These are phyloP conservation scores for Girardinus metallicus DNA, from an alignment of 2,797 vertebrate species.

Conservation along the genomic window DNA sequence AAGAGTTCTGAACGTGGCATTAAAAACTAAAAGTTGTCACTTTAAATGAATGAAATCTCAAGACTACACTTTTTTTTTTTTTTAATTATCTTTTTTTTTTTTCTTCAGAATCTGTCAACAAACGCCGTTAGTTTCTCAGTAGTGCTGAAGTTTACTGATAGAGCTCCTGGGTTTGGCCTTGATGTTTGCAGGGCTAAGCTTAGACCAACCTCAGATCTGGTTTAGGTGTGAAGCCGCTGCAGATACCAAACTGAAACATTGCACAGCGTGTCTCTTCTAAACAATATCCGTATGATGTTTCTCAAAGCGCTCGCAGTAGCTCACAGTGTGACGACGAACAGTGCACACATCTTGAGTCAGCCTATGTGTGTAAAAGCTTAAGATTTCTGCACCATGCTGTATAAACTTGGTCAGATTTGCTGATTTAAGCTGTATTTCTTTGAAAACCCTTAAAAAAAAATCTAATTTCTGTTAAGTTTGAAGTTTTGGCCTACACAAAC, in stretches of 20 bases:
- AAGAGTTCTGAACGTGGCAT: slow-evolving; percentile 21
- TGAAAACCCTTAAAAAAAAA: slow-evolving; percentile 3
- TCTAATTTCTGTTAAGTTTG: slow-evolving; percentile 6
- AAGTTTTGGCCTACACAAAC: slow-evolving; percentile 45
- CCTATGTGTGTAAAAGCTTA: background rate
- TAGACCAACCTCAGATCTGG: slow-evolving; percentile 11
- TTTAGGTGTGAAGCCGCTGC: slow-evolving; percentile 23
- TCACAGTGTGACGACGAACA: slow-evolving; percentile 14
- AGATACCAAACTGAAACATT: slow-evolving; percentile 32
- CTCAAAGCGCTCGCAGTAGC: slow-evolving; percentile 39
- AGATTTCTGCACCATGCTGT: background rate
- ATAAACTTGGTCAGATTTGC: background rate
- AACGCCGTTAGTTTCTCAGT: slow-evolving; percentile 3
- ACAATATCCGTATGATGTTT: slow-evolving; percentile 25
- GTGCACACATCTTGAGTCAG: background rate
- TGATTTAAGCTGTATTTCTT: slow-evolving; percentile 9
- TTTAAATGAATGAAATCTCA: slow-evolving; percentile 33
- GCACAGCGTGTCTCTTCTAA: slow-evolving; percentile 39
- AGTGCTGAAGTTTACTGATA: slow-evolving; percentile 33
- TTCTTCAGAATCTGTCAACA: background rate
- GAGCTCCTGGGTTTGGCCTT: slow-evolving; percentile 45
- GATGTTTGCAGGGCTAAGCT: slow-evolving; percentile 31
- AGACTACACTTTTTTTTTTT: background rate
- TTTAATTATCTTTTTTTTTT: background rate
- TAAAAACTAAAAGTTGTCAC: slow-evolving; percentile 33